Evolutionary conservation across 2,113 vertebrate genomes (phyloP), one percentile per base, ranked within the genome.

Genomic region (Tragelaphus buxtoni): DNA sequence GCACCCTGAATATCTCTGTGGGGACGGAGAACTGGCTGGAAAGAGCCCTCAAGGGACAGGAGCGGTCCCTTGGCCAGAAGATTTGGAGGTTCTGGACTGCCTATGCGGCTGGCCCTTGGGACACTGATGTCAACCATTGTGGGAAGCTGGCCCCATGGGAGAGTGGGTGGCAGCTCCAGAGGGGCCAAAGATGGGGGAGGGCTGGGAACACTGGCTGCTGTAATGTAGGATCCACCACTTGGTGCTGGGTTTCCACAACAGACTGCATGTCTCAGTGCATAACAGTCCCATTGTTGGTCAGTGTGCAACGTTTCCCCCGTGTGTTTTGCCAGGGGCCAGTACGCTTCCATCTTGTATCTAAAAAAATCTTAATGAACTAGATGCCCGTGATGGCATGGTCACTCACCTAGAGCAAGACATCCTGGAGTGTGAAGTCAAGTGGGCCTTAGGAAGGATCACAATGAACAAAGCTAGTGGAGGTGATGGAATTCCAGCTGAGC

Each of bases 231-330:
- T 1, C n/a, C 30, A 35, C 12, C 45, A 12, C 30, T 12, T 13
- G 42, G 42, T 47, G 22, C n/a, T 4, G 17, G 13, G 17, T 55
- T 35, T 30, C 51, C 4, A 28, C 3, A 8, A 1, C 2, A 7
- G 51, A 26, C 17, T 10, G 63, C 32, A 4, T 2, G 7, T 72
- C 30, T 60, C 18, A 2, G 4, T 20, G 13, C 9, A 2, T 16
- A 20, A 32, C 1, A 28, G 11, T 22, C 63, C 26, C 0, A 0
- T 18, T 17, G 12, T 55, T 69, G 60, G 35, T 18, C 79, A 35
- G 9, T 5, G 30, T 35, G 16, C 1, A 3, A 42, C 30, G 60
- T 77, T 39, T 63, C 60, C 65, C 63, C 55, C 7, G 0, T 32
- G 17, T 3, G 4, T 32, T 63, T 24, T 18, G 2, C 49, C 69